These are phyloP conservation scores for Leptinotarsa texana DNA, from an alignment of 1,140 invertebrate species.

Conservation along the genomic window DNA sequence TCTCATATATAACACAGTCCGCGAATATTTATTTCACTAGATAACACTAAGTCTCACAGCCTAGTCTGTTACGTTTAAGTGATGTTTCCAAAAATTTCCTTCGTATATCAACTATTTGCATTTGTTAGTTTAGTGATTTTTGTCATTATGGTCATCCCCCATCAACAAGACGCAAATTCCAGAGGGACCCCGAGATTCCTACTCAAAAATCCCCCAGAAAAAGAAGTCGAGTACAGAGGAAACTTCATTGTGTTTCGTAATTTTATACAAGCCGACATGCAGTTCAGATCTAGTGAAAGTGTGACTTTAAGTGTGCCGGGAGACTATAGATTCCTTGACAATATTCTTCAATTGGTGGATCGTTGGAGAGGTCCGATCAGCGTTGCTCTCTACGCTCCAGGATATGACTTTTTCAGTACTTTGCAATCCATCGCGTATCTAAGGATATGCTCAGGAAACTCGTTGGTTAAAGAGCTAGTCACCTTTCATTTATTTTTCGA, in stretches of 20 bases:
- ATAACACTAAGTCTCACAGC: too few relatives aligned
- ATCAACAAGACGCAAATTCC: not conserved
- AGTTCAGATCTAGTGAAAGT: conserved; percentile 62
- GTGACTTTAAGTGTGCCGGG: conserved; percentile 75
- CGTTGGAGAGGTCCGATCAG: conserved; percentile 67
- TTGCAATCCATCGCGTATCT: conserved; percentile 64
- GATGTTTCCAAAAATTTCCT: not conserved
- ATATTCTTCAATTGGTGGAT: conserved; percentile 44
- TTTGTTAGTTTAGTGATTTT: not conserved
- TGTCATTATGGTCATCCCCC: not conserved
- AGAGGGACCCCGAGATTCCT: not conserved
- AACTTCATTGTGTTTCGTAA: conserved; percentile 87
- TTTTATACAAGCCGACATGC: conserved; percentile 67
- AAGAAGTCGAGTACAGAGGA: conserved; percentile 62
- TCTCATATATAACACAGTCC: too few relatives aligned
- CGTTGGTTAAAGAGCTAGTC: conserved; percentile 61
- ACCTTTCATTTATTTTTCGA: conserved; percentile 72
- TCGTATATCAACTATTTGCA: not conserved
- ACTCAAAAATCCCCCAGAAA: not conserved
- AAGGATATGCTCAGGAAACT: conserved; percentile 58
- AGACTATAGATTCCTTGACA: conserved; percentile 57
- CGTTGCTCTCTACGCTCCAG: conserved; percentile 70
- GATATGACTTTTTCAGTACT: conserved; percentile 64
- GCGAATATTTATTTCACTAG: too few relatives aligned
- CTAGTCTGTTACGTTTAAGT: too few relatives aligned